These are phyloP conservation scores for Lacerta agilis DNA, from an alignment of 2,797 vertebrate genomes.

Conservation along the genomic window DNA sequence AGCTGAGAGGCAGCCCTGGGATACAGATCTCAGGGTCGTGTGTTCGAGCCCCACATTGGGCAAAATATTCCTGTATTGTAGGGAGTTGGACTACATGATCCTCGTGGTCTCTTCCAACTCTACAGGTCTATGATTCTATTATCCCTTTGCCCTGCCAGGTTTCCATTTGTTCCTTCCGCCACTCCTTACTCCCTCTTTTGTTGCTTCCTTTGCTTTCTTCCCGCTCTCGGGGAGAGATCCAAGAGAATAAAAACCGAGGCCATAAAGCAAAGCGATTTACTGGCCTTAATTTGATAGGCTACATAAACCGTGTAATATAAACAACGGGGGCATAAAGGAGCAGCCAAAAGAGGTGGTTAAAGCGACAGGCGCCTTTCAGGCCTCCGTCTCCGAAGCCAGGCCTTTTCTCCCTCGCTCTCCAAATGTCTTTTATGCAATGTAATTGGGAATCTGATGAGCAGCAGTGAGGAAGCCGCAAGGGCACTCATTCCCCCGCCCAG, in stretches of 20 bases:
- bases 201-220: not conserved
- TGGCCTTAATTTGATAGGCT: slow-evolving; percentile 59
- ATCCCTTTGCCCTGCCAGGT: not conserved
- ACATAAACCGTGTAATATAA: slow-evolving; percentile 52
- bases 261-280: slow-evolving; percentile 52
- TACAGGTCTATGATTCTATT: too few relatives aligned
- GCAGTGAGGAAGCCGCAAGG: slow-evolving; percentile 37
- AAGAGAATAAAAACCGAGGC: slow-evolving; percentile 19
- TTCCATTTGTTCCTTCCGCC: not conserved
- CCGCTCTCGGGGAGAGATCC: not conserved
- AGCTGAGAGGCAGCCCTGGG: not conserved
- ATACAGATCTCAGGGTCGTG: not conserved
- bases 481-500: slow-evolving; percentile 11
- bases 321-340: slow-evolving; percentile 49
- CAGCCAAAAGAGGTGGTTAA: not conserved
- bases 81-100: too few relatives aligned
- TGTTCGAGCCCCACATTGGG: too few relatives aligned
- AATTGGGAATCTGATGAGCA: not conserved
- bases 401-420: not conserved
- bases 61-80: too few relatives aligned
- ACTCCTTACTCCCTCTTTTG: not conserved
- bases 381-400: not conserved
- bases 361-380: not conserved
- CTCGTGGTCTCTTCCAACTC: too few relatives aligned
- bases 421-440: slow-evolving; percentile 27